Evolutionary conservation across 2,797 vertebrate genomes (phyloP), one percentile per base, ranked within the genome.

Genomic region (Dallia pectoralis): DNA sequence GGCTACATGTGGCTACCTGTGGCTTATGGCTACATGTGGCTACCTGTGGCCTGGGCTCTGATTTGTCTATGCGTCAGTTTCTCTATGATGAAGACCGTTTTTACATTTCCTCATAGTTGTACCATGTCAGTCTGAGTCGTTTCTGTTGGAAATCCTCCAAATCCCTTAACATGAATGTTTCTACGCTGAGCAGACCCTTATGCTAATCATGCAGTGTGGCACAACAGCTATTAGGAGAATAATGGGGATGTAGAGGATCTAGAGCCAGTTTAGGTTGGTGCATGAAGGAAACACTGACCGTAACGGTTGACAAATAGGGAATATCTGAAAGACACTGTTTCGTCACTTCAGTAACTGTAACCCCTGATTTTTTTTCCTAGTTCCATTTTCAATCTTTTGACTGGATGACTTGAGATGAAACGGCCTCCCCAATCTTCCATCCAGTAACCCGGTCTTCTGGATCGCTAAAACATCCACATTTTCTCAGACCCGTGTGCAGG

Each of bases 111-210:
- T 64, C 27, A 85, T 66, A 29, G 65, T 74, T 62, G 78, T 80
- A 82, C 80, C 19, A 65, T 85, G 68, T 79, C 79, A 76, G 40
- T 1, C 40, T 12, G 40, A 44, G 9, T 82, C 85, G 84, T 76
- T 87, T 86, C 81, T 83, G 80, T 83, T 88, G 81, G 81, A 87
- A 81, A 82, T 79, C 80, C 75, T 81, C 71, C 65, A 64, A 69
- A 78, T n/a, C n/a, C n/a, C n/a, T n/a, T n/a, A n/a, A 83, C 78
- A 83, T 83, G 71, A 71, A 70, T 83, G 77, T 63, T 74, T 72
- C 82, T 85, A 80, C 83, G 86, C 84, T 84, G 88, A 82, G 89
- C 87, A 91, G 82, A 80, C 86, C 87, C 11, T 91, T 92, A 91
- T 92, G 92, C 91, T 93, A 93, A 90, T 85, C 77, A 75, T 70